Evolutionary conservation across 1,140 invertebrate genomes (phyloP).

Genomic region (Dendrolimus kikuchii): DNA sequence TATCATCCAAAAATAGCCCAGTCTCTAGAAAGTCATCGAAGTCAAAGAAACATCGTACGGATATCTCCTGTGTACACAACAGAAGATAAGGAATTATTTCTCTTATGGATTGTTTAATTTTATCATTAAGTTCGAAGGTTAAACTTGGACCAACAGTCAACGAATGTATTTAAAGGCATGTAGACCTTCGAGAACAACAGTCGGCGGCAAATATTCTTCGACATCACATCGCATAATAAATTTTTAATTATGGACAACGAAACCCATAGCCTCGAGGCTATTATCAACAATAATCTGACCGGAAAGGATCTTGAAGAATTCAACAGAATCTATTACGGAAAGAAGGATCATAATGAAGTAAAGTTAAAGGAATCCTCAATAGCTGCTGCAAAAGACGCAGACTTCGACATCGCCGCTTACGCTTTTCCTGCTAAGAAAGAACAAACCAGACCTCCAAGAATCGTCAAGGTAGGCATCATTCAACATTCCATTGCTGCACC

Average conservation of each 20-base stretch:
- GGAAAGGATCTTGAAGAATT: slow-evolving; percentile 81
- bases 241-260: slow-evolving; percentile 46
- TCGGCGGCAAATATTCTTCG: slow-evolving; percentile 16
- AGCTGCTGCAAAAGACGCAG: slow-evolving; percentile 61
- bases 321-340: slow-evolving; percentile 85
- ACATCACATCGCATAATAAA: slow-evolving; percentile 12
- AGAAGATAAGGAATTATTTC: too few relatives aligned
- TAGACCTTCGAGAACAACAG: slow-evolving; percentile 25
- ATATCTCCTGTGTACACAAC: too few relatives aligned
- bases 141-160: slow-evolving; percentile 8
- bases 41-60: too few relatives aligned
- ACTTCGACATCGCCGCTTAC: slow-evolving; percentile 88
- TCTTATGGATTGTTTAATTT: neutral
- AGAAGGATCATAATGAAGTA: slow-evolving; percentile 46
- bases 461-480: slow-evolving; percentile 90
- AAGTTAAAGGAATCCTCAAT: slow-evolving; percentile 50
- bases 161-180: slow-evolving; percentile 38
- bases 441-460: slow-evolving; percentile 80
- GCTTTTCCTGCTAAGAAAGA: slow-evolving; percentile 76
- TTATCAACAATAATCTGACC: slow-evolving; percentile 62
- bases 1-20: too few relatives aligned
- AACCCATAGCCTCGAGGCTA: slow-evolving; percentile 55
- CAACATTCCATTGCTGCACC: slow-evolving; percentile 91
- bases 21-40: too few relatives aligned
- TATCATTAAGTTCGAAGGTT: slow-evolving; percentile 6